These are phyloP conservation scores for Sceloporus tristichus DNA, from an alignment of 2,113 vertebrate genomes.

Conservation along the genomic window DNA sequence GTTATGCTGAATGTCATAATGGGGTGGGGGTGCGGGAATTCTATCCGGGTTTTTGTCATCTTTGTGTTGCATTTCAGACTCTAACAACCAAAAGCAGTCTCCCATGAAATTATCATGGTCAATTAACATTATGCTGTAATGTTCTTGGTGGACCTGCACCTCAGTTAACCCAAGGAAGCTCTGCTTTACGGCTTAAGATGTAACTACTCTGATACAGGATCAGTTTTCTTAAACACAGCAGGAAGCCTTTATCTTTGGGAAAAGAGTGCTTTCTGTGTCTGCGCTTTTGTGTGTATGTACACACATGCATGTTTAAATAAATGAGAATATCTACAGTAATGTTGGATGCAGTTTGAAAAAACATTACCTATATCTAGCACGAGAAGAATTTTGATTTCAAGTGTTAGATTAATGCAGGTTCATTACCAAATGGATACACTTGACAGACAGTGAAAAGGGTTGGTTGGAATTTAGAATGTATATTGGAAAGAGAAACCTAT, in stretches of 20 bases:
- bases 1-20: not conserved
- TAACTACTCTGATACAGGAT: not conserved
- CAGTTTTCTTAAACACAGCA: not conserved
- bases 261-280: not conserved
- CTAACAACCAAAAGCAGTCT: slow-evolving; percentile 22
- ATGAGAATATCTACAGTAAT: not conserved
- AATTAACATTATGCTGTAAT: slow-evolving; percentile 4
- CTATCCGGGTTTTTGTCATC: not conserved
- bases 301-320: not conserved
- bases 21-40: not conserved
- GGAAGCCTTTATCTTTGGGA: not conserved
- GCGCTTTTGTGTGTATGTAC: not conserved
- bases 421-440: not conserved
- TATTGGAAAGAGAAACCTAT: not conserved
- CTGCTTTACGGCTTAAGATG: not conserved
- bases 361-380: not conserved
- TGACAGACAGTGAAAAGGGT: not conserved
- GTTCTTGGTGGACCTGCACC: not conserved
- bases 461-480: not conserved
- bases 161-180: not conserved
- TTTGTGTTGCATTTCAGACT: not conserved
- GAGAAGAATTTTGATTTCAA: not conserved
- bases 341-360: not conserved
- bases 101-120: slow-evolving; percentile 11
- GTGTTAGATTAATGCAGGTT: not conserved